Conservation (phyloP, 2,797 vertebrate genomes). For the Astyanax mexicanus region DNA sequence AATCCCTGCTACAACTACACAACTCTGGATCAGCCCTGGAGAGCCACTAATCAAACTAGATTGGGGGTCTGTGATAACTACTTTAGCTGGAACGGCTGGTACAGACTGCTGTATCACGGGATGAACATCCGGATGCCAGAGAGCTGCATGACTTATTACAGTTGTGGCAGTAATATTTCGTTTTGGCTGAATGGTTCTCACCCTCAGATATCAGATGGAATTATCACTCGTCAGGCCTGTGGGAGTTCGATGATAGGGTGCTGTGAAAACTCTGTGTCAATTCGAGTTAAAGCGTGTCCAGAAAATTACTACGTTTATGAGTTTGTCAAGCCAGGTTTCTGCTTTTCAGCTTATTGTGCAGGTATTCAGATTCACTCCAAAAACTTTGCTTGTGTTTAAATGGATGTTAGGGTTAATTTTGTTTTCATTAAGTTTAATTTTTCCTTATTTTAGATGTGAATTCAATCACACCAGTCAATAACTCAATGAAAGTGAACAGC, state of each 20-base stretch:
- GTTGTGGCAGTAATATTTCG: accelerated
- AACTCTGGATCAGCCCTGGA: background rate
- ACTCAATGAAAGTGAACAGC: background rate
- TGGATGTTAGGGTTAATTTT: too few relatives aligned
- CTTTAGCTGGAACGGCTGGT: background rate
- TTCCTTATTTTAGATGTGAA: background rate
- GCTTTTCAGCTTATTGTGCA: constrained; percentile 14
- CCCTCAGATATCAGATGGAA: constrained; percentile 38
- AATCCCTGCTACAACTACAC: constrained; percentile 6
- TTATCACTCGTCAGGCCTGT: constrained; percentile 28
- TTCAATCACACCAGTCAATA: background rate
- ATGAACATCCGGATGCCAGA: constrained; percentile 17
- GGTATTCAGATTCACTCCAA: constrained; percentile 4
- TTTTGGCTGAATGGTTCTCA: constrained; percentile 24
- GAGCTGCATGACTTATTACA: background rate
- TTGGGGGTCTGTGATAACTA: background rate
- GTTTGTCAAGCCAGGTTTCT: constrained; percentile 3
- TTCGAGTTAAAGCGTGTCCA: constrained; percentile 42
- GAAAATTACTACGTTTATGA: constrained; percentile 43
- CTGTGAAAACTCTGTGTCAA: constrained; percentile 11
- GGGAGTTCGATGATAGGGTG: background rate
- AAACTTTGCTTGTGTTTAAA: background rate
- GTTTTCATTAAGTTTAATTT: background rate
- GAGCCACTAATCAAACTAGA: background rate
- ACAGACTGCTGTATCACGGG: background rate